Evolutionary conservation across 2,888 invertebrate genomes (phyloP).

Genomic region (Leptopilina syphax): DNA sequence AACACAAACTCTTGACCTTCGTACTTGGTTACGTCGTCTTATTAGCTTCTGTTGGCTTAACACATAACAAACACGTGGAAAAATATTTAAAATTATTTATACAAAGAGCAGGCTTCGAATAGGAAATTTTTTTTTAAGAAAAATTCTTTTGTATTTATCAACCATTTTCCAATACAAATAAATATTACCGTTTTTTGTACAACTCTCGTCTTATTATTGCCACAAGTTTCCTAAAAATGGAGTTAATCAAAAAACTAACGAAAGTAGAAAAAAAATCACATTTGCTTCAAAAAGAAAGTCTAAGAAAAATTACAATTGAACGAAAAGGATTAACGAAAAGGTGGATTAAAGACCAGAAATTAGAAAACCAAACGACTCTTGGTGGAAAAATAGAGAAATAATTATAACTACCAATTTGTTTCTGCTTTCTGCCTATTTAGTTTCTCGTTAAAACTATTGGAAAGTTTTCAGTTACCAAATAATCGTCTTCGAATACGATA

Average conservation of each 20-base stretch:
- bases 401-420: neutral
- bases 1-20: conserved; percentile 81
- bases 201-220: neutral
- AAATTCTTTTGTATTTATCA: neutral
- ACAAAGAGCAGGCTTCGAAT: conserved; percentile 72
- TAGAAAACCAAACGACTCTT: too few species aligned
- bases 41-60: conserved; percentile 82
- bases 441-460: conserved; percentile 83
- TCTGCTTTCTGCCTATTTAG: conserved; percentile 60
- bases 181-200: conserved; percentile 18
- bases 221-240: too few species aligned
- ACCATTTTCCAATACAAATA: conserved; percentile 17
- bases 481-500: conserved; percentile 94
- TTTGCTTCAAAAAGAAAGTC: too few species aligned
- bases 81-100: conserved; percentile 81
- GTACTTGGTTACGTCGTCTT: conserved; percentile 82
- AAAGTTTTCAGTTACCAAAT: conserved; percentile 96
- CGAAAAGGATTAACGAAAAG: too few species aligned
- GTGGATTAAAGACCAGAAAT: too few species aligned
- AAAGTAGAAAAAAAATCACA: too few species aligned
- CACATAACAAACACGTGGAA: conserved; percentile 82
- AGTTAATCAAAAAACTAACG: too few species aligned
- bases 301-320: too few species aligned
- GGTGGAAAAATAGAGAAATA: neutral
- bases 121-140: conserved; percentile 39